Base-by-base conservation (phyloP, 2,113 vertebrate species). In the Chionis minor region DNA sequence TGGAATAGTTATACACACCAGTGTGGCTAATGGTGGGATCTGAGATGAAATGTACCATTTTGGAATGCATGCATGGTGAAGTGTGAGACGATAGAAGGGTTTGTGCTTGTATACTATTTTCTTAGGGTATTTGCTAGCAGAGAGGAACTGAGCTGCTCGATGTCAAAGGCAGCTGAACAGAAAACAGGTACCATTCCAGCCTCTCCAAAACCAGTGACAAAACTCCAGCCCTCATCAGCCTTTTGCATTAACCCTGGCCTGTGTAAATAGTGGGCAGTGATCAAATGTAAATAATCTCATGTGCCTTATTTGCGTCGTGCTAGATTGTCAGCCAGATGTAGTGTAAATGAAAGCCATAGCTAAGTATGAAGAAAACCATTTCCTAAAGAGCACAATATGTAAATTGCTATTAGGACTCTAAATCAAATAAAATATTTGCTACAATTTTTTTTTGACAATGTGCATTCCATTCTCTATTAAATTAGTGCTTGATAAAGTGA, bases 391-490 rank as follows among this genome's bases (percentile, higher is more conserved):
- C 80, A 91, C 86, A 92, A 87, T 85, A 66, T 85, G 89, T 94
- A 96, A 97, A 94, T 96, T 93, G 77, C 79, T 96, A 90, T 91
- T 96, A 95, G 71, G 87, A 85, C 81, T 95, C 89, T 95, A 97
- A 96, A 97, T 94, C 77, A 70, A 93, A 95, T 92, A 88, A 95
- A 91, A 59, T 94, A 90, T 72, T 94, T 69, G 66, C 72, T 82
- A 62, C 88, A 75, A 94, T 97, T 97, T 98, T 81, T 94, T 97
- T 98, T 97, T 97, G 91, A 89, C 49, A 94, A 26, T 63, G 44
- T 83, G 44, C 77, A 80, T 63, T 96, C 88, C 86, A 86, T 86
- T 88, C 88, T 92, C 86, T 95, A 82, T 88, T 95, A 96, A 97
- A 96, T 97, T 92, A 94, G 84, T 95, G 91, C 93, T 90, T 94